Conservation (phyloP, 2,113 vertebrate species). For the Tragelaphus strepsiceros region DNA sequence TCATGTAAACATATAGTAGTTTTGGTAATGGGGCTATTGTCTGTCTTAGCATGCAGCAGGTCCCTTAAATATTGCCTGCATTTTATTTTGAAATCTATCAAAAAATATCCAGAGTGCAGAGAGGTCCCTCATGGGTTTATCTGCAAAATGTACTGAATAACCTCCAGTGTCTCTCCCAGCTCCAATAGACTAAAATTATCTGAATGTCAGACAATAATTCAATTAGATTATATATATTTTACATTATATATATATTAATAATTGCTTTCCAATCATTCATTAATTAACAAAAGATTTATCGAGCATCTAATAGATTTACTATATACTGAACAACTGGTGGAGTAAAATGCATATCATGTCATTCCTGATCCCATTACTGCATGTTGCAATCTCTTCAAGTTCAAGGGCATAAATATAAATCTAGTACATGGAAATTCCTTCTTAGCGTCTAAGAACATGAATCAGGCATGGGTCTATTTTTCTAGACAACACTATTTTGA, state of each 20-base stretch:
- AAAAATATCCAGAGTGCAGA: background rate
- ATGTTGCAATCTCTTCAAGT: background rate
- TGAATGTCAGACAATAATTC: background rate
- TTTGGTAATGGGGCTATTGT: background rate
- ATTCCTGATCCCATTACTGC: background rate
- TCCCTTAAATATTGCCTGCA: background rate
- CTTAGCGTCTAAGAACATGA: background rate
- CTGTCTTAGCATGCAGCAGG: background rate
- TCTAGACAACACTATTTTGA: background rate
- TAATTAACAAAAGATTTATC: background rate
- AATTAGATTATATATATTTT: background rate
- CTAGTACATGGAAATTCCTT: background rate
- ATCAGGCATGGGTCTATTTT: background rate
- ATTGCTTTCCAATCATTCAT: background rate
- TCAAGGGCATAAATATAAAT: background rate
- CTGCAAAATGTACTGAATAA: background rate
- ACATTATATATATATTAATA: background rate
- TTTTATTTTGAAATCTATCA: background rate
- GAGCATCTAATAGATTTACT: background rate
- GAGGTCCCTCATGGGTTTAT: background rate
- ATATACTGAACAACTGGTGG: background rate
- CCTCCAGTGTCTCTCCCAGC: background rate
- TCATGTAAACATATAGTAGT: background rate
- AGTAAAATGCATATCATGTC: background rate
- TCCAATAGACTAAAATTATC: background rate